A percentile compares a stretch with the other conserved stretches of the same genome.
Evolutionary conservation across 2,888 invertebrate genomes (phyloP).

Genomic region (Drosophila kanekoi): DNA sequence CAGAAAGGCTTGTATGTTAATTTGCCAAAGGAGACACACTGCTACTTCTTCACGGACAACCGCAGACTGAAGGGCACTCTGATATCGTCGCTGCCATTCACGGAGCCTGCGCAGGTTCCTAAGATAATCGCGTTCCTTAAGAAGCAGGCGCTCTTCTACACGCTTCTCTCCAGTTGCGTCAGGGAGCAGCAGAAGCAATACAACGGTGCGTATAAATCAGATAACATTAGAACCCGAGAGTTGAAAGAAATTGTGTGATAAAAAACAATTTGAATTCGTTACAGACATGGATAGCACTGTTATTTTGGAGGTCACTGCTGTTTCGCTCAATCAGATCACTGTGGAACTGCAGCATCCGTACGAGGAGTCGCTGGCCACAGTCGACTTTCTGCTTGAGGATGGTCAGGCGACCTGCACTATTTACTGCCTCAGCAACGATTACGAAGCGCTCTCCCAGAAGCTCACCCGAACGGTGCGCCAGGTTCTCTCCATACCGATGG

Average conservation of each 20-base stretch:
- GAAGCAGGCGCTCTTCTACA: slow-evolving; percentile 96
- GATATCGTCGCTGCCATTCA: slow-evolving; percentile 92
- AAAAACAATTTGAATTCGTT: background rate
- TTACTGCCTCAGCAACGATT: slow-evolving; percentile 87
- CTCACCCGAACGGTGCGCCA: slow-evolving; percentile 91
- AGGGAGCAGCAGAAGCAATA: slow-evolving; percentile 91
- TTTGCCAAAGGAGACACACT: slow-evolving; percentile 96
- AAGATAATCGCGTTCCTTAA: slow-evolving; percentile 93
- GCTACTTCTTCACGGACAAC: slow-evolving; percentile 96
- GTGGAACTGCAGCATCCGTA: slow-evolving; percentile 96
- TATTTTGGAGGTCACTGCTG: slow-evolving; percentile 96
- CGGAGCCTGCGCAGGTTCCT: slow-evolving; percentile 96
- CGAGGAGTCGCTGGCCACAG: slow-evolving; percentile 96
- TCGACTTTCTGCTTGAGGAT: slow-evolving; percentile 94
- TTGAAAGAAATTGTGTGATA: background rate
- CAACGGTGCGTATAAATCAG: slow-evolving; percentile 86
- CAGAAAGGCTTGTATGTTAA: slow-evolving; percentile 94
- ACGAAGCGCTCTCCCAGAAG: slow-evolving; percentile 84
- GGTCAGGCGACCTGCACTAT: slow-evolving; percentile 92
- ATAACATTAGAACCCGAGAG: too few species aligned
- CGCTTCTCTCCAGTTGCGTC: slow-evolving; percentile 94
- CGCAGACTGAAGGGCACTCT: slow-evolving; percentile 87
- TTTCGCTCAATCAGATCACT: slow-evolving; percentile 95
- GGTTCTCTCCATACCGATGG: slow-evolving; percentile 96
- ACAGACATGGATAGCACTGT: slow-evolving; percentile 86